These are phyloP conservation scores for Osmerus mordax DNA, from an alignment of 2,113 vertebrate species.

Conservation along the genomic window DNA sequence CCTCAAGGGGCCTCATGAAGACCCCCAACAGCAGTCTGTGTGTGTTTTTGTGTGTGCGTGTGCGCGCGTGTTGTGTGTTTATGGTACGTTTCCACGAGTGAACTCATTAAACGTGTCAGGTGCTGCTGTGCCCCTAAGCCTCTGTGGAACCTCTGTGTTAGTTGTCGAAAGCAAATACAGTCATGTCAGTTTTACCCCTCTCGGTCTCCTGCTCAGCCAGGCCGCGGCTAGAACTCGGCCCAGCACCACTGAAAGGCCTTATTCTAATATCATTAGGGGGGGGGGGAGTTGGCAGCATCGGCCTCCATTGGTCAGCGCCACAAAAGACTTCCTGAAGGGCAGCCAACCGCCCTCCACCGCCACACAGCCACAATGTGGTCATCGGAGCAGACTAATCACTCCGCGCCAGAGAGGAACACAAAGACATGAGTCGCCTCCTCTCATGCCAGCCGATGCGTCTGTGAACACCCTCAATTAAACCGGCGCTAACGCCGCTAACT, in stretches of 20 bases:
- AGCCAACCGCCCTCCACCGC: conserved; percentile 42
- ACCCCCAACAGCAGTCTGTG: neutral
- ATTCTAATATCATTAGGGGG: conserved; percentile 46
- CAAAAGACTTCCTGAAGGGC: conserved; percentile 48
- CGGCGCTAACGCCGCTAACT: neutral
- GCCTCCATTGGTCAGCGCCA: conserved; percentile 10
- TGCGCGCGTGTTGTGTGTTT: conserved; percentile 2
- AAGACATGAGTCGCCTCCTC: neutral
- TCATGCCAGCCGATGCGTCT: neutral
- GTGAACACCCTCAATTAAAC: conserved; percentile 4
- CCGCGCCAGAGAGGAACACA: conserved; percentile 40
- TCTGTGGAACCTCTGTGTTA: neutral
- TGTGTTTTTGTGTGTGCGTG: conserved; percentile 1
- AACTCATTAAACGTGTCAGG: conserved; percentile 38
- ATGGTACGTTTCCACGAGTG: conserved; percentile 6
- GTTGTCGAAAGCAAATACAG: conserved; percentile 23
- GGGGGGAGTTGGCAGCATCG: conserved; percentile 43
- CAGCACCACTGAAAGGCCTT: conserved; percentile 51
- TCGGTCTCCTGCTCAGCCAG: conserved; percentile 33
- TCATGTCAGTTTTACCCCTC: conserved; percentile 40
- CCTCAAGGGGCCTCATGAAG: conserved; percentile 52
- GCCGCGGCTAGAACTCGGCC: conserved; percentile 37
- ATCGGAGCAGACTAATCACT: conserved; percentile 50
- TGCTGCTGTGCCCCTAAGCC: conserved; percentile 46
- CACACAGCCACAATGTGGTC: conserved; percentile 45